Evolutionary conservation across 2,888 invertebrate species (phyloP), one percentile per base, ranked within the genome.

Genomic region (Macropis europaea): DNA sequence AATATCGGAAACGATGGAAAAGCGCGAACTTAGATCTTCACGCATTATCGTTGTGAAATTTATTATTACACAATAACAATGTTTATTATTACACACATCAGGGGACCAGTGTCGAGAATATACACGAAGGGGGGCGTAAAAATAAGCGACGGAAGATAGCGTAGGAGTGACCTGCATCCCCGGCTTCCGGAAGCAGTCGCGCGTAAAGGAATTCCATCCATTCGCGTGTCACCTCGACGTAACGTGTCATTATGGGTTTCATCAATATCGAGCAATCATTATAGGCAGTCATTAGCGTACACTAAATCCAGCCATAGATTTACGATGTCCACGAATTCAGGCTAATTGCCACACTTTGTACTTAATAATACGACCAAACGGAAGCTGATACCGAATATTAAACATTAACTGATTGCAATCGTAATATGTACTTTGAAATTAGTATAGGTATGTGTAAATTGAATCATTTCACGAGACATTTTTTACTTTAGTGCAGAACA

Each of bases 61-160:
- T n/a, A n/a, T n/a, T n/a, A n/a, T n/a, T n/a, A n/a, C n/a, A n/a
- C n/a, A n/a, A n/a, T n/a, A n/a, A n/a, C 67, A 72, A 72, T 75
- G 75, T 77, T 82, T 77, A 78, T 83, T 76, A 81, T 84, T 79
- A 60, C 73, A 73, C 68, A 70, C 77, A 68, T 74, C 68, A 68
- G 60, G 69, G 64, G 56, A 63, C 54, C 68, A 34, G 50, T 42
- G 60, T 36, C 45, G 47, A 24, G 66, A 45, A 54, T 36, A 66
- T 69, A 52, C 50, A n/a, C n/a, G n/a, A 57, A 61, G 56, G 73
- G 36, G 64, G 64, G 69, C 63, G 64, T 63, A 75, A 81, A 82
- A 78, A 79, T 77, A 76, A 76, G 32, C 45, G 45, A 50, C 47
- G 56, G 43, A 47, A 63, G 59, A 64, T 26, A 54, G 42, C 47